These are phyloP conservation scores for Ceyx melanurus DNA, from an alignment of 2,113 vertebrate species.

Conservation along the genomic window DNA sequence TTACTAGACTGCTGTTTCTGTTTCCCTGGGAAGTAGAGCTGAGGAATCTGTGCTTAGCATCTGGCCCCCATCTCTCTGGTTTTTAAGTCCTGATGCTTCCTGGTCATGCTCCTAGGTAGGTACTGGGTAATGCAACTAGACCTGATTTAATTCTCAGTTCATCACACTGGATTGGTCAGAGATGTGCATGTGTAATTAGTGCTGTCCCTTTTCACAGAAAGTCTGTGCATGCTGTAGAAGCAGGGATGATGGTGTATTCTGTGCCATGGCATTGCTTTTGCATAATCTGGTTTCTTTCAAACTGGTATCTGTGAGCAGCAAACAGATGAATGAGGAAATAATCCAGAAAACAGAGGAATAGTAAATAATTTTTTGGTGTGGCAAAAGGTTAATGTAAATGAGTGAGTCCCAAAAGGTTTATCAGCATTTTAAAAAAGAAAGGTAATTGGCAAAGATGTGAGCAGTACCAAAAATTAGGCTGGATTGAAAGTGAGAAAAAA, in stretches of 20 bases:
- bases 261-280: background rate
- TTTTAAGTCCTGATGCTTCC: background rate
- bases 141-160: slow-evolving; percentile 37
- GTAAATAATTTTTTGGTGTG: background rate
- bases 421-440: background rate
- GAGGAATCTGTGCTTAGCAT: background rate
- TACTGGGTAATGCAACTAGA: background rate
- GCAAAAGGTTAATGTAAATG: background rate
- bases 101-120: background rate
- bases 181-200: background rate
- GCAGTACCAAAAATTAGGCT: background rate
- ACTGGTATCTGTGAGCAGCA: background rate
- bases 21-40: background rate
- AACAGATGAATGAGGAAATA: background rate
- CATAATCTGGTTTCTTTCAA: background rate
- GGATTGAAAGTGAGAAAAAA: background rate
- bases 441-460: background rate
- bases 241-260: slow-evolving; percentile 5
- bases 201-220: slow-evolving; percentile 28
- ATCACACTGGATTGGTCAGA: slow-evolving; percentile 9
- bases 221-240: background rate
- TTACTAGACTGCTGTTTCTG: background rate
- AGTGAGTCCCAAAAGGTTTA: background rate
- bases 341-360: background rate
- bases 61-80: background rate